phyloP scores from a whole-genome alignment of 2,888 invertebrate species.

The Heliconius hortense region DNA sequence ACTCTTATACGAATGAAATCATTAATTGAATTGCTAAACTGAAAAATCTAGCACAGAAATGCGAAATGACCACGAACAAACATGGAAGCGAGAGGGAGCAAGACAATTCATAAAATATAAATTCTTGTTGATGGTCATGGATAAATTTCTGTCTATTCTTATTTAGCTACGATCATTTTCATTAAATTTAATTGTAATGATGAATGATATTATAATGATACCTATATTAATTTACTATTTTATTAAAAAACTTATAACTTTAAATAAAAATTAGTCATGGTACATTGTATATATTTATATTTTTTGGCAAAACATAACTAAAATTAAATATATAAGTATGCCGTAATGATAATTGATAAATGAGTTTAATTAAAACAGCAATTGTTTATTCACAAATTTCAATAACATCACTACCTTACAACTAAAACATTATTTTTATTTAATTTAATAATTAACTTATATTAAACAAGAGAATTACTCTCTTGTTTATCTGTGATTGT shows the following conservation, averaged over 20 bases:
- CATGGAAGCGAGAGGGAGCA: slow-evolving; percentile 78
- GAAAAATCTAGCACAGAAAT: slow-evolving; percentile 78
- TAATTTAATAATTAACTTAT: not conserved
- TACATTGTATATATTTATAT: not conserved
- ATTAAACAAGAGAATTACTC: too few relatives aligned
- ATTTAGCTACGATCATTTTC: not conserved
- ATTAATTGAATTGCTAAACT: slow-evolving; percentile 72
- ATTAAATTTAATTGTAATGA: not conserved
- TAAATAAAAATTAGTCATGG: not conserved
- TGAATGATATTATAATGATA: not conserved
- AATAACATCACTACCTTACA: too few relatives aligned
- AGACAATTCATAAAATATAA: slow-evolving; percentile 64
- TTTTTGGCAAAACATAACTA: not conserved
- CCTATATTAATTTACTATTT: not conserved
- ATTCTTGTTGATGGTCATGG: slow-evolving; percentile 55
- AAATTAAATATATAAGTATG: too few relatives aligned
- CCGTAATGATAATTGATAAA: not conserved
- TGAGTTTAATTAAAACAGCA: not conserved
- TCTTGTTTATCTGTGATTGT: not conserved
- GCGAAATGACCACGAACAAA: slow-evolving; percentile 81
- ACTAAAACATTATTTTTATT: not conserved
- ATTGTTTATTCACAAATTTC: too few relatives aligned
- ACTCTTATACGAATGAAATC: slow-evolving; percentile 69
- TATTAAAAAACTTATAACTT: not conserved
- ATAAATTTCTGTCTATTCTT: slow-evolving; percentile 21